A percentile compares a stretch with the other conserved stretches of the same genome.
phyloP scores from a whole-genome alignment of 2,797 vertebrate genomes.

The Pyrocephalus nanus region DNA sequence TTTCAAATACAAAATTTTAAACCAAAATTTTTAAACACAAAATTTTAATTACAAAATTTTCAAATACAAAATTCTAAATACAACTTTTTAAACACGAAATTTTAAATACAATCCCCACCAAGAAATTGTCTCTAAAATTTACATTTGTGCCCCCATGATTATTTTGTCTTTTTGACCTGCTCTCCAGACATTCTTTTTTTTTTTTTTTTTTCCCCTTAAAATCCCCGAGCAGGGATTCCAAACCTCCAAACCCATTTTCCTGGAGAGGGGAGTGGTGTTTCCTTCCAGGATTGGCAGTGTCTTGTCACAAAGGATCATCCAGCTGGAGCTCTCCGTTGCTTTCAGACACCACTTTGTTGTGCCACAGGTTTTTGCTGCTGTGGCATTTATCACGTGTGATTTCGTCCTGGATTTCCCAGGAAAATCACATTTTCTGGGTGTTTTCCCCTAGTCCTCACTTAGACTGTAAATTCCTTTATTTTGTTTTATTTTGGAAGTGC shows the following conservation, averaged over 20 bases:
- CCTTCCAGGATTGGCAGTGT: not conserved
- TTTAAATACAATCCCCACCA: too few species aligned
- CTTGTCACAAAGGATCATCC: not conserved
- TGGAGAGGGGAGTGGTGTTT: not conserved
- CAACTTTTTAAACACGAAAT: too few species aligned
- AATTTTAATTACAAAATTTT: too few species aligned
- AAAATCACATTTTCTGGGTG: not conserved
- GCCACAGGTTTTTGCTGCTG: not conserved
- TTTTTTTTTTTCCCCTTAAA: not conserved
- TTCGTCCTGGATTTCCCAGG: not conserved
- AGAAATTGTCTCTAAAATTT: too few species aligned
- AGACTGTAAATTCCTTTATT: not conserved
- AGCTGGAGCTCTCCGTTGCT: not conserved
- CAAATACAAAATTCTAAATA: too few species aligned
- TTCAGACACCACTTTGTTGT: not conserved
- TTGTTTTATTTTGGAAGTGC: not conserved
- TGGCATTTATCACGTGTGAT: not conserved
- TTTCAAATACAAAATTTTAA: too few species aligned
- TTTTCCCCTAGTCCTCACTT: not conserved
- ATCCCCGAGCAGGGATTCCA: not conserved
- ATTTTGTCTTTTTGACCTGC: not conserved
- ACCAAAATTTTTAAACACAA: too few species aligned
- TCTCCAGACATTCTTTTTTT: not conserved
- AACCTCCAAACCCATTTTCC: not conserved
- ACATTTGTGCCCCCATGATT: not conserved